These are phyloP conservation scores for Hemistola chrysoprasaria DNA, from an alignment of 2,888 invertebrate species.

Conservation along the genomic window DNA sequence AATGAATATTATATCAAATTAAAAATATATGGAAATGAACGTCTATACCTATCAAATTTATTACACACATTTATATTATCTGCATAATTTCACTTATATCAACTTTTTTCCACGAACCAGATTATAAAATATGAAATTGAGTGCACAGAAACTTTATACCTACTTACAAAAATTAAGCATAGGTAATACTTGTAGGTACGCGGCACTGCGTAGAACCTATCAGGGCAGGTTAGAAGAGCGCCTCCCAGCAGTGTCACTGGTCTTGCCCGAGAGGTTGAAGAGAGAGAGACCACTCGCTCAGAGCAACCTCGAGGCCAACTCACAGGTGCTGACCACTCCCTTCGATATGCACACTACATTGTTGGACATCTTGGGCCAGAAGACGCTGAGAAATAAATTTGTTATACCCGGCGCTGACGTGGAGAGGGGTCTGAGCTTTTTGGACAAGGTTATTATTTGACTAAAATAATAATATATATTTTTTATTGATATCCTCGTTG, in stretches of 20 bases:
- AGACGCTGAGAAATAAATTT: conserved; percentile 49
- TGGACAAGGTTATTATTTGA: conserved; percentile 80
- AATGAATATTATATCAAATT: too few relatives aligned
- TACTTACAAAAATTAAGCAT: too few relatives aligned
- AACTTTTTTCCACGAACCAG: too few relatives aligned
- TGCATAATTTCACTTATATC: too few relatives aligned
- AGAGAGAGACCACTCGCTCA: conserved; percentile 82
- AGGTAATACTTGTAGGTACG: too few relatives aligned
- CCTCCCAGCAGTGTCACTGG: conserved; percentile 91
- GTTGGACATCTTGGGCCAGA: conserved; percentile 83
- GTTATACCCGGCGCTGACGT: conserved; percentile 72
- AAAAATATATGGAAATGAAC: too few relatives aligned
- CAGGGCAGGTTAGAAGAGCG: conserved; percentile 97
- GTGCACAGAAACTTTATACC: too few relatives aligned
- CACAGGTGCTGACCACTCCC: conserved; percentile 89
- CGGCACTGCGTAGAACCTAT: conserved; percentile 89
- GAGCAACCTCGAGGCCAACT: conserved; percentile 84
- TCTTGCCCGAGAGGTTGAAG: conserved; percentile 87
- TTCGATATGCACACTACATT: conserved; percentile 91
- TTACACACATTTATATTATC: too few relatives aligned
- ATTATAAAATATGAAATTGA: too few relatives aligned
- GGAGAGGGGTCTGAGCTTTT: conserved; percentile 82
- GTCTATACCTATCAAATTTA: too few relatives aligned
- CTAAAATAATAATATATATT: too few relatives aligned
- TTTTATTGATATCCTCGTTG: too few relatives aligned